Base-by-base conservation (phyloP, 1,140 invertebrate genomes). In the Pseudomyrmex sp. region DNA sequence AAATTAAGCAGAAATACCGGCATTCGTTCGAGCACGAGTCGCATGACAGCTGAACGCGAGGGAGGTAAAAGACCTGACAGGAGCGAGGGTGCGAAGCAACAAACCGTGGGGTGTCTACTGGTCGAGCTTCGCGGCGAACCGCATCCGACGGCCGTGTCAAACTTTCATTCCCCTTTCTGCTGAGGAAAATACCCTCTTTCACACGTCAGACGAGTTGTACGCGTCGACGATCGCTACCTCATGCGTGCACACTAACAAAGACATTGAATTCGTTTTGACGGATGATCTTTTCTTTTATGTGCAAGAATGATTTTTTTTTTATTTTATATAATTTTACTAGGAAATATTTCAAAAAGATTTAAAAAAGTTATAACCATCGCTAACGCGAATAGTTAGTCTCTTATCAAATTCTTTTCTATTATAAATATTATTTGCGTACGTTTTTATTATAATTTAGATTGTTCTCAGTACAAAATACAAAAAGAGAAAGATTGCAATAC, bases 61-160 rank as follows among this genome's bases (percentile, higher is more conserved):
- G 84, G 77, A 58, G 70, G 83, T 59, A 52, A 77, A 50, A 85
- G 76, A 75, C 66, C 23, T 77, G 90, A 90, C 91, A 89, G 5
- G 5, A 35, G 88, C 87, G 91, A 93, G 93, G 92, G 93, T 93
- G 92, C 90, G 92, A 93, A 93, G 87, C 88, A 88, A 85, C 79
- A 90, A 90, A 92, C 90, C 87, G 84, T 91, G 89, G 92, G 91
- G 91, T 91, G 91, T 89, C 85, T 83, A 88, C 74, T 58, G 66
- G 88, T 84, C 88, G 89, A 87, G 88, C 88, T 83, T 85, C 88
- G 87, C 77, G 92, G 91, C 87, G 84, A 90, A 91, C 93, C 93
- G 89, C 93, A 93, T 91, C 93, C 92, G 93, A 93, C 93, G 89
- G 90, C 88, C 90, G 88, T 87, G 89, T 88, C 87, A 88, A 83